These are phyloP conservation scores for Tangara arthus DNA, from an alignment of 2,797 vertebrate species.

Conservation along the genomic window DNA sequence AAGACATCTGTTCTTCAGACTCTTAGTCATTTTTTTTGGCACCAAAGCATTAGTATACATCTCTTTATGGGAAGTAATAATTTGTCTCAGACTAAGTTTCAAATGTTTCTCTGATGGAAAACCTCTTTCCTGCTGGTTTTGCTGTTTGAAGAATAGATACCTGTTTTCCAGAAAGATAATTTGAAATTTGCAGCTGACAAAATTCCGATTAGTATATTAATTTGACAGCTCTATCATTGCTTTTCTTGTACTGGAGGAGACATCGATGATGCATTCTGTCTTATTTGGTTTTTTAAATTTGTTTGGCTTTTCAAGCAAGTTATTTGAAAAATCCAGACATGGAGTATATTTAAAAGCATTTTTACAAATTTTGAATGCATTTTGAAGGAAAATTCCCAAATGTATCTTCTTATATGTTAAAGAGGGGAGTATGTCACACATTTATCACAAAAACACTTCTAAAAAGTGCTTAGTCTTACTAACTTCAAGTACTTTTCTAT, in stretches of 20 bases:
- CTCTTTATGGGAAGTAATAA: neutral
- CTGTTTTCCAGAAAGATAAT: neutral
- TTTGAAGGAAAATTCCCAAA: neutral
- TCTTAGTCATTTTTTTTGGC: neutral
- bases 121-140: neutral
- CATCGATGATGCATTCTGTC: neutral
- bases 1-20: neutral
- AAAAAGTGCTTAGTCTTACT: neutral
- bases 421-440: neutral
- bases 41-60: neutral
- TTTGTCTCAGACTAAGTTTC: neutral
- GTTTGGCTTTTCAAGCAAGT: neutral
- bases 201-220: neutral
- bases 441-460: neutral
- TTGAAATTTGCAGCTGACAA: neutral
- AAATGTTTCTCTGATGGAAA: neutral
- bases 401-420: neutral
- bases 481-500: neutral
- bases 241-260: neutral
- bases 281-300: neutral
- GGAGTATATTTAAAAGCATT: neutral
- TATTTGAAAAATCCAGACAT: neutral
- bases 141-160: neutral
- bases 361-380: neutral
- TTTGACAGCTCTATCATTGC: neutral